Percentiles rank a stretch among this genome's conserved stretches.
phyloP scores from a whole-genome alignment of 1,140 invertebrate genomes.

The Tetraneura akinire region DNA sequence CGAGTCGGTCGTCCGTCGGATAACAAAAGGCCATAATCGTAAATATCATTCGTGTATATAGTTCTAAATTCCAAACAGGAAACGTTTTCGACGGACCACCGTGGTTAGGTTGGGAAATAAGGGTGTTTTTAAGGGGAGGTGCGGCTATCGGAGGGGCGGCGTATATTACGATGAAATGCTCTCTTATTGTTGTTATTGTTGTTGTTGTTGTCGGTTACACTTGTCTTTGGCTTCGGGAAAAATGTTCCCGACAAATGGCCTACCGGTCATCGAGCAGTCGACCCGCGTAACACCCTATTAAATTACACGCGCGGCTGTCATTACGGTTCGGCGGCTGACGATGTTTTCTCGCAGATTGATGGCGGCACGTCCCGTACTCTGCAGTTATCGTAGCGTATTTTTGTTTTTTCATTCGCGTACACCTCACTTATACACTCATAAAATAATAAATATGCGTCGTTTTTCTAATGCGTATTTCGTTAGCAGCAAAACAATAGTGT shows the following conservation, averaged over 20 bases:
- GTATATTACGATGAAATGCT: not conserved
- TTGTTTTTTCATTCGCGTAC: too few species aligned
- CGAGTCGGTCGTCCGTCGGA: not conserved
- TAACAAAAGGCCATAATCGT: constrained; percentile 34
- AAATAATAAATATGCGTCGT: too few species aligned
- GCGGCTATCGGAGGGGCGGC: not conserved
- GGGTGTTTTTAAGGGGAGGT: not conserved
- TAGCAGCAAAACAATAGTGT: too few species aligned
- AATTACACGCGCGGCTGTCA: not conserved
- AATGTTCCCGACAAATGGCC: not conserved
- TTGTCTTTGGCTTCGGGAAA: not conserved
- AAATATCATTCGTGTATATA: constrained; percentile 3
- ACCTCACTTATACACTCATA: too few species aligned
- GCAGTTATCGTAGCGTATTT: too few species aligned
- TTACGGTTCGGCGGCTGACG: too few species aligned
- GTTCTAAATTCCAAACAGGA: constrained; percentile 16
- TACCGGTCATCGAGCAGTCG: not conserved
- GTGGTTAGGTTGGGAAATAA: not conserved
- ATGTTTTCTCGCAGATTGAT: too few species aligned
- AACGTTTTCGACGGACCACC: not conserved
- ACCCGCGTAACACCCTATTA: not conserved
- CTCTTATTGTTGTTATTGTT: not conserved
- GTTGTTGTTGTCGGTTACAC: not conserved
- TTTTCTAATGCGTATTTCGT: too few species aligned
- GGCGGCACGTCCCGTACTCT: too few species aligned